Percentiles rank a stretch among this genome's conserved stretches.
These are phyloP conservation scores for Nansenia antarctica DNA, from an alignment of 2,113 vertebrate genomes.

Conservation along the genomic window DNA sequence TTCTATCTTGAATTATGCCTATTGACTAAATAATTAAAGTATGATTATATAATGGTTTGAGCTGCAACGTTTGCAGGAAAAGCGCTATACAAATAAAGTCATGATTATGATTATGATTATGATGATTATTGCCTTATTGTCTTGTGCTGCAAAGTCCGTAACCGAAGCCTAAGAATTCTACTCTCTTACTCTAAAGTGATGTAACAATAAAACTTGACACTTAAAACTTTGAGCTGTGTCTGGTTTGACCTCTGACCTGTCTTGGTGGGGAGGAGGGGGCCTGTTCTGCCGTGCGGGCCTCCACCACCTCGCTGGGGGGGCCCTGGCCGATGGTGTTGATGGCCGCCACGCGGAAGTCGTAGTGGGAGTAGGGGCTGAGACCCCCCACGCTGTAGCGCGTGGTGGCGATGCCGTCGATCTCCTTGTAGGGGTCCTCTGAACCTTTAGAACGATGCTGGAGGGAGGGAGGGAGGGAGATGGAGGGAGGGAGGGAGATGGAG, in stretches of 20 bases:
- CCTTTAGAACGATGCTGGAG: slow-evolving; percentile 88
- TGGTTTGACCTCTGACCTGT: slow-evolving; percentile 74
- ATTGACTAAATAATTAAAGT: too few species aligned
- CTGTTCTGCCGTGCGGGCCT: slow-evolving; percentile 94
- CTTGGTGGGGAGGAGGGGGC: slow-evolving; percentile 94
- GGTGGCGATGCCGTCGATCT: slow-evolving; percentile 96
- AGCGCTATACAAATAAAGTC: too few species aligned
- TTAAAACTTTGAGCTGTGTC: neutral
- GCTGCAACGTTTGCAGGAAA: too few species aligned
- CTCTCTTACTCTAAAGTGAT: too few species aligned
- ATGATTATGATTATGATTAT: too few species aligned
- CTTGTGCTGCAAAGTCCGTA: too few species aligned
- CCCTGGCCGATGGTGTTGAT: slow-evolving; percentile 96
- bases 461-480: neutral
- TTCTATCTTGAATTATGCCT: too few species aligned
- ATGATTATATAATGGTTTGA: too few species aligned
- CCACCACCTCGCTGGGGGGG: slow-evolving; percentile 88
- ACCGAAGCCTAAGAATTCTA: too few species aligned
- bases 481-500: neutral
- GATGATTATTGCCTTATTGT: too few species aligned
- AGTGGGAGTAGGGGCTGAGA: slow-evolving; percentile 96
- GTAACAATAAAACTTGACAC: too few species aligned
- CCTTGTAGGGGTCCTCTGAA: slow-evolving; percentile 91
- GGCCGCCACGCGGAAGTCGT: slow-evolving; percentile 93
- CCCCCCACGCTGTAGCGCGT: slow-evolving; percentile 97